Conservation (phyloP, 1,140 invertebrate genomes). For the Saxidomus purpurata region DNA sequence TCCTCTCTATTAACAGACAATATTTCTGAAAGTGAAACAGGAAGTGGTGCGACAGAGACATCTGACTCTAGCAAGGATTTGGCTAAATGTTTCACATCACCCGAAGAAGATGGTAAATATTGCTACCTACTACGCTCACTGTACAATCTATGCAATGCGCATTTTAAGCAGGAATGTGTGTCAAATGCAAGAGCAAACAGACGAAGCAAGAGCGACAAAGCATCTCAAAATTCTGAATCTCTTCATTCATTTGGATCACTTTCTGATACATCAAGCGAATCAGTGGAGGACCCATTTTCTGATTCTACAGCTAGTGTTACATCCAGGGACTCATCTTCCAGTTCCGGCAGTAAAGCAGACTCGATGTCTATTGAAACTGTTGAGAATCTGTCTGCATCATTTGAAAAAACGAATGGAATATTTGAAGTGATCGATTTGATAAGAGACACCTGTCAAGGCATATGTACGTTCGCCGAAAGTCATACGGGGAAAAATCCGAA, state of each 20-base stretch:
- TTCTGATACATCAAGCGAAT: background rate
- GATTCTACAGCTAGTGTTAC: background rate
- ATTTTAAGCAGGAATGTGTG: conserved; percentile 22
- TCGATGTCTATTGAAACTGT: conserved; percentile 23
- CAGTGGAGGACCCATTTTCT: background rate
- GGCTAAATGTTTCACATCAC: background rate
- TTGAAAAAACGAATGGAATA: conserved; percentile 45
- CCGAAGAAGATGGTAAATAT: background rate
- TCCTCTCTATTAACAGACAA: background rate
- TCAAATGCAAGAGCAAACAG: background rate
- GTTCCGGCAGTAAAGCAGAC: background rate
- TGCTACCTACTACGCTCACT: background rate
- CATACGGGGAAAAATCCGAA: background rate
- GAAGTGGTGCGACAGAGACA: background rate
- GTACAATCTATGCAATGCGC: background rate
- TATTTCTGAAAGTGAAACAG: background rate
- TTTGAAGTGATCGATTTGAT: conserved; percentile 51
- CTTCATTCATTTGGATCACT: background rate
- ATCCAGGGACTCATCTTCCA: background rate
- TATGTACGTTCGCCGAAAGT: conserved; percentile 29
- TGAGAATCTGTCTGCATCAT: conserved; percentile 47
- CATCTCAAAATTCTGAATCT: background rate
- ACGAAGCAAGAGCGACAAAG: background rate
- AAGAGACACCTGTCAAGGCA: conserved; percentile 17
- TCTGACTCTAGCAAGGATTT: background rate